Evolutionary conservation across 2,888 invertebrate genomes (phyloP).

Genomic region (Euzophera pinguis): DNA sequence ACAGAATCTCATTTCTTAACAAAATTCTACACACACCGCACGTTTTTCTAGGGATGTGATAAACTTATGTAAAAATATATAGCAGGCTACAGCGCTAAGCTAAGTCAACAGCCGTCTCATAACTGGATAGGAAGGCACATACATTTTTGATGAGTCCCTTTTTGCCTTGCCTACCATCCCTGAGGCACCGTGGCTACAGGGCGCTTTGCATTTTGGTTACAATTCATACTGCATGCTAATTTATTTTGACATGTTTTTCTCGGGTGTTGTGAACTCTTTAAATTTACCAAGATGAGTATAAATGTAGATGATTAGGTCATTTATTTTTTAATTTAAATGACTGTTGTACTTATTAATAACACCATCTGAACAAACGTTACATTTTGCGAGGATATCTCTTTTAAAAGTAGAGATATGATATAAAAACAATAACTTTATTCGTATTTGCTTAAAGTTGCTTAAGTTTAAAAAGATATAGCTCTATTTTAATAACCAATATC

Average conservation of each 20-base stretch:
- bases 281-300: background rate
- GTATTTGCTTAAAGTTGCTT: no score
- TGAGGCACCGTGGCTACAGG: constrained; percentile 13
- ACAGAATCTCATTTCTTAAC: constrained; percentile 9
- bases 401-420: no score
- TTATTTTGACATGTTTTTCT: constrained; percentile 7
- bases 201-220: constrained; percentile 12
- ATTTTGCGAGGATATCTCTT: no score
- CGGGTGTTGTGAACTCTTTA: background rate
- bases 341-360: no score
- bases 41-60: constrained; percentile 9
- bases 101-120: constrained; percentile 67
- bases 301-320: background rate
- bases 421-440: no score
- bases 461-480: no score
- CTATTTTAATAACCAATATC: no score
- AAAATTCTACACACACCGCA: constrained; percentile 8
- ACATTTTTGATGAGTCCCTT: constrained; percentile 64
- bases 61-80: constrained; percentile 14
- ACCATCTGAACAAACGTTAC: no score
- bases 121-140: constrained; percentile 56
- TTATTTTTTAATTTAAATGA: background rate
- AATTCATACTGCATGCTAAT: constrained; percentile 10
- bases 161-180: constrained; percentile 28
- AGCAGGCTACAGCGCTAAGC: constrained; percentile 35